Conservation (phyloP, 2,797 vertebrate genomes). For the Catamblyrhynchus diadema region DNA sequence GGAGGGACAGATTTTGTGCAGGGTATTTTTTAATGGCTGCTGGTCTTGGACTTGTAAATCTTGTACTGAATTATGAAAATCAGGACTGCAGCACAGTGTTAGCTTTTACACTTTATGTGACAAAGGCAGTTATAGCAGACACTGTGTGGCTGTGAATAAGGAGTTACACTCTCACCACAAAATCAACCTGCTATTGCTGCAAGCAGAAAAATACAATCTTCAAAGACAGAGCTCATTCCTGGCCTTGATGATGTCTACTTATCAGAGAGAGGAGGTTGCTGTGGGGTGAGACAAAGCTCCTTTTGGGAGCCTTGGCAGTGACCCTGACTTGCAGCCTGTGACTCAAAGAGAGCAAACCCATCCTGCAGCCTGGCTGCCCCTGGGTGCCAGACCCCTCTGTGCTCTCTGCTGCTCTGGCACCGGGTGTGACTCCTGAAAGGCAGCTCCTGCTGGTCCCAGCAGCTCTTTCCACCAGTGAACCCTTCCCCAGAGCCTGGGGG, state of each 20-base stretch:
- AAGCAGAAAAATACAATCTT: not conserved
- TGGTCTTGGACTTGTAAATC: not conserved
- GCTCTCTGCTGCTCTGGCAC: not conserved
- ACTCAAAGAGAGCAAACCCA: not conserved
- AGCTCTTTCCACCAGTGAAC: not conserved
- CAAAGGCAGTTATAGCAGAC: not conserved
- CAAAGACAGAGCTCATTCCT: not conserved
- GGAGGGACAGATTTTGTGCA: not conserved
- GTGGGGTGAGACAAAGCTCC: not conserved
- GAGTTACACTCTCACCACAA: not conserved
- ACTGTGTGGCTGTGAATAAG: not conserved
- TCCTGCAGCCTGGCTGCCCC: not conserved
- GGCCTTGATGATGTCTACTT: not conserved
- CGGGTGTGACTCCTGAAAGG: not conserved
- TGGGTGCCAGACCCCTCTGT: fast-evolving
- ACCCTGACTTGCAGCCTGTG: not conserved
- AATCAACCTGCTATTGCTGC: not conserved
- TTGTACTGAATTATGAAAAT: not conserved
- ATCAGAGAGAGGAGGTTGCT: not conserved
- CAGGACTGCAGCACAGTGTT: not conserved
- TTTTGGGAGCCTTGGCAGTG: not conserved
- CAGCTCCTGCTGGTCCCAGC: not conserved
- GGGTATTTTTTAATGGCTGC: not conserved
- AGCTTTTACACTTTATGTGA: not conserved
- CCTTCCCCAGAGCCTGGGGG: too few relatives aligned